Evolutionary conservation across 2,113 vertebrate genomes (phyloP).

Genomic region (Cynocephalus volans): DNA sequence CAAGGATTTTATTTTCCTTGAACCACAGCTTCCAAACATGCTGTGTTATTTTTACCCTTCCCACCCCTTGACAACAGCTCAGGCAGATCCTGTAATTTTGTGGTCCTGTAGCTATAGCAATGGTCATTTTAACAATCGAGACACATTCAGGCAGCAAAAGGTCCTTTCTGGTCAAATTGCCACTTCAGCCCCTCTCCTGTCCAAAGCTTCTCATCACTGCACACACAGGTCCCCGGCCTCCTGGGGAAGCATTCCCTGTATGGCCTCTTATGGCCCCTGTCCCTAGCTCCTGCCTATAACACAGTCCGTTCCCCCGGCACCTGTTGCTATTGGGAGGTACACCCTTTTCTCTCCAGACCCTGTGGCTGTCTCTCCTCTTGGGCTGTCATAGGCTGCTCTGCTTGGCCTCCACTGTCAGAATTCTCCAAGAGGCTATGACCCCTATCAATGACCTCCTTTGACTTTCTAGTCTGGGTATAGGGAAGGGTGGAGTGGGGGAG

Average conservation of each 20-base stretch:
- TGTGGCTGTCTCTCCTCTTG: neutral
- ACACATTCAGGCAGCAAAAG: neutral
- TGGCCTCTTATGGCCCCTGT: neutral
- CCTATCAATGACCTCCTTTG: neutral
- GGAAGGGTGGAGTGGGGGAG: too few relatives aligned
- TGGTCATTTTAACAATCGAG: neutral
- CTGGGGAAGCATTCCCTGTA: neutral
- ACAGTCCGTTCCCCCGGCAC: neutral
- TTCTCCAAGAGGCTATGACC: neutral
- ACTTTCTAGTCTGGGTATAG: neutral
- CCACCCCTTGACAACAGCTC: too few relatives aligned
- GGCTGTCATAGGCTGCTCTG: neutral
- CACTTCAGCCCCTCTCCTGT: neutral
- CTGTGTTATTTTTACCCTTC: neutral
- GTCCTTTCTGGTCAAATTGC: neutral
- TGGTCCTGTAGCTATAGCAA: neutral
- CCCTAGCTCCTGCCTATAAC: neutral
- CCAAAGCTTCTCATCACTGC: neutral
- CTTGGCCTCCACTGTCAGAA: neutral
- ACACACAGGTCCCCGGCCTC: neutral
- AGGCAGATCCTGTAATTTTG: neutral
- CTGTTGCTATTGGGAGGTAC: neutral
- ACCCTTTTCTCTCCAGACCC: neutral
- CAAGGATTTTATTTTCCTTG: conserved; percentile 6
- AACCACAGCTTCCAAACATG: neutral